Conservation (phyloP, 2,113 vertebrate genomes). For the Cervus canadensis region DNA sequence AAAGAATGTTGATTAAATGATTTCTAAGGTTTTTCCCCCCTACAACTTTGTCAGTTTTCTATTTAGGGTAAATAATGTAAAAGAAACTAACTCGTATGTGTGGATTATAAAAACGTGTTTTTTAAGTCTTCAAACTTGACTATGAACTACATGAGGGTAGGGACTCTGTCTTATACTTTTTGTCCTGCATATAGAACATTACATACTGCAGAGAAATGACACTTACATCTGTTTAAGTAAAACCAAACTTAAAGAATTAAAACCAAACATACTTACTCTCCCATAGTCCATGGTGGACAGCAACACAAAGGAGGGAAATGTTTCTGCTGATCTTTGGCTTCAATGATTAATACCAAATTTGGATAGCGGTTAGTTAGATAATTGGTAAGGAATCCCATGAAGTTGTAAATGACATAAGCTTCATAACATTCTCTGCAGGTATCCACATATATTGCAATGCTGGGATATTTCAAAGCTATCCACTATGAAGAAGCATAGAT, state of each 20-base stretch:
- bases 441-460: conserved; percentile 97
- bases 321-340: conserved; percentile 96
- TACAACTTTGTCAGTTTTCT: not conserved
- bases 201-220: not conserved
- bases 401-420: conserved; percentile 99
- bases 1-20: not conserved
- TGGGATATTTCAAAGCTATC: conserved; percentile 96
- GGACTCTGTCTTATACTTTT: not conserved
- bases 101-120: not conserved
- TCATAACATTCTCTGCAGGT: conserved; percentile 99
- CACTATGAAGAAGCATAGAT: conserved; percentile 85
- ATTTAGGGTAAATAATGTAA: not conserved
- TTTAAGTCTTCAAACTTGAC: not conserved
- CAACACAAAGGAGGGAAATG: conserved; percentile 96
- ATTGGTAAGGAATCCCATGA: conserved; percentile 98
- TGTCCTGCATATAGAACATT: not conserved
- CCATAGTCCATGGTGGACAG: conserved; percentile 97
- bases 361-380: conserved; percentile 95
- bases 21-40: not conserved
- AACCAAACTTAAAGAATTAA: not conserved
- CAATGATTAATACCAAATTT: conserved; percentile 93
- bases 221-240: not conserved
- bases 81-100: not conserved
- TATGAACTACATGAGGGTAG: not conserved
- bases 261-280: conserved; percentile 90